A percentile compares a stretch with the other conserved stretches of the same genome.
Conservation (phyloP, 2,888 invertebrate genomes). For the Epinotia ramella region DNA sequence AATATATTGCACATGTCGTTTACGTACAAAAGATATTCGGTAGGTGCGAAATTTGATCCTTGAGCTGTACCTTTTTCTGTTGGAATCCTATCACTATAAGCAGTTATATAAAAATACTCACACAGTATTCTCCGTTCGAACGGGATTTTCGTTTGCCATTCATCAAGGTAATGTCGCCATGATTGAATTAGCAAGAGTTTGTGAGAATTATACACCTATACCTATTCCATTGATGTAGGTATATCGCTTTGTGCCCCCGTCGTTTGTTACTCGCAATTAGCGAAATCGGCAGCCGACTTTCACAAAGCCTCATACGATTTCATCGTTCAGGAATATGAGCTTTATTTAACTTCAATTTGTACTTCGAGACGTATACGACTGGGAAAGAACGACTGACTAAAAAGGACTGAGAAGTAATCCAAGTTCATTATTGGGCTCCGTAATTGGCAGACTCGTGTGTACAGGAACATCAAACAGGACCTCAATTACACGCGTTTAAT, state of each 20-base stretch:
- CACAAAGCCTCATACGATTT: conserved; percentile 8
- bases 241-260: conserved; percentile 33
- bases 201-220: conserved; percentile 22
- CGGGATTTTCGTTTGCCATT: not conserved
- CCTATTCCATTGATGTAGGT: conserved; percentile 2
- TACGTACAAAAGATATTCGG: no score
- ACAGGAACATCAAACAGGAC: conserved; percentile 64
- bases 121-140: not conserved
- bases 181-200: conserved; percentile 28
- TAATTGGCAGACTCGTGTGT: conserved; percentile 65
- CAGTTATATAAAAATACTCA: not conserved
- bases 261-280: conserved; percentile 60
- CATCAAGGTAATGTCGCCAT: not conserved
- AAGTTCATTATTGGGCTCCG: conserved; percentile 66
- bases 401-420: conserved; percentile 67
- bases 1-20: no score
- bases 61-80: no score
- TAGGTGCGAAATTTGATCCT: no score
- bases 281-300: conserved; percentile 36
- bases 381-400: conserved; percentile 51
- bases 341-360: not conserved
- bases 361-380: not conserved
- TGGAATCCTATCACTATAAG: no score
- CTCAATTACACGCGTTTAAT: conserved; percentile 67
- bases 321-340: not conserved